Base-by-base conservation (phyloP, 2,888 invertebrate genomes). In the Harpalus rufipes region DNA sequence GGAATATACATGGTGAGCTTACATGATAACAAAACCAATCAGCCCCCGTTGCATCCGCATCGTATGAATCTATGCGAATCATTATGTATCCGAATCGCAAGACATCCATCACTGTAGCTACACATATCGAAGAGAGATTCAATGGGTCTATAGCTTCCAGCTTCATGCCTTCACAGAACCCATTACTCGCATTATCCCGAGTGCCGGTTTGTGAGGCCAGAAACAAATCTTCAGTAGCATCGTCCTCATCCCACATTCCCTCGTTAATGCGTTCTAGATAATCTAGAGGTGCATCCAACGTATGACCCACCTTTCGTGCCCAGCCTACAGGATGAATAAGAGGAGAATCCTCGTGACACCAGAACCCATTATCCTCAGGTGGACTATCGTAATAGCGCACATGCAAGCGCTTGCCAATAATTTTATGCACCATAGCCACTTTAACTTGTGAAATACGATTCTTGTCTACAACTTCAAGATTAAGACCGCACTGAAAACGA, bases 11-110 rank as follows among this genome's bases (percentile, higher is more conserved):
- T 0, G 98, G 97, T 0, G 98, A 99, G 86, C 96, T 95, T 86
- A 96, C 95, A 90, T 99, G 98, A 90, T 99, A 98, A 89, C 99
- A 99, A 90, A 99, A 98, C 97, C 98, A 98, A 91, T 98, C 98
- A 0, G 96, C 95, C 1, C 92, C 92, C 84, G 95, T 93, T 32
- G 94, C 94, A 88, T 97, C 97, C 0, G 96, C 96, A 85, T 96
- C 96, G 89, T 97, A 97, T 58, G 97, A 97, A 90, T 99, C 99
- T 88, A 99, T 98, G 87, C 97, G 94, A 86, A 99, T 97, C 97
- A 99, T 98, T 91, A 99, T 95, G 89, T 98, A 99, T 85, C 97
- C 97, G 89, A 96, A 96, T 87, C 96, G 95, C 44, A 99, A 91
- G 81, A 98, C 98, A 91, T 96, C 96, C 95, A 97, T 97, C 0